Conservation (phyloP, 2,113 vertebrate genomes). For the Cardinalis cardinalis region DNA sequence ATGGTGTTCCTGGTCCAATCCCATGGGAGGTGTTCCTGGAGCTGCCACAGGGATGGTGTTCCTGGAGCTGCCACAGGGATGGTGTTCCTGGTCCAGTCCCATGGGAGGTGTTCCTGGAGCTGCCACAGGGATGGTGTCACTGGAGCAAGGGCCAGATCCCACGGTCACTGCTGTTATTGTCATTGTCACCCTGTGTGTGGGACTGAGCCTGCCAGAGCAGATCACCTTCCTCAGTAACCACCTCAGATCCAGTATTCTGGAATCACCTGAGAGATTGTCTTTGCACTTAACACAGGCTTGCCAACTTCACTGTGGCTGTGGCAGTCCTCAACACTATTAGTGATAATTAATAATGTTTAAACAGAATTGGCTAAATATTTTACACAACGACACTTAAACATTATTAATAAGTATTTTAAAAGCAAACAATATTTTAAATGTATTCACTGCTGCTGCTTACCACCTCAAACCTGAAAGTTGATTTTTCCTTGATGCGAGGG, state of each 20-base stretch:
- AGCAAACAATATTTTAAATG: background rate
- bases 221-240: background rate
- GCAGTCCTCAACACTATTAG: background rate
- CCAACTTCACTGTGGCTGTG: rapidly evolving
- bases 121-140: background rate
- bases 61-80: too few species aligned
- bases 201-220: background rate
- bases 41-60: background rate
- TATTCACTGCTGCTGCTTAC: background rate
- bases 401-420: background rate
- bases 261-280: background rate
- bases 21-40: too few species aligned
- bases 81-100: too few species aligned
- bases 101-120: too few species aligned
- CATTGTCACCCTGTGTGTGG: background rate
- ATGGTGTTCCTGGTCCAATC: background rate
- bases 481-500: background rate
- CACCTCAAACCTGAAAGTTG: background rate
- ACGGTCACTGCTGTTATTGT: background rate
- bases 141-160: background rate
- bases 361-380: background rate
- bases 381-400: too few species aligned
- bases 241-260: background rate
- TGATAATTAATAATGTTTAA: background rate
- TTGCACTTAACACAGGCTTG: background rate